phyloP scores from a whole-genome alignment of 2,888 invertebrate genomes.

The Epirrhoe alternata region DNA sequence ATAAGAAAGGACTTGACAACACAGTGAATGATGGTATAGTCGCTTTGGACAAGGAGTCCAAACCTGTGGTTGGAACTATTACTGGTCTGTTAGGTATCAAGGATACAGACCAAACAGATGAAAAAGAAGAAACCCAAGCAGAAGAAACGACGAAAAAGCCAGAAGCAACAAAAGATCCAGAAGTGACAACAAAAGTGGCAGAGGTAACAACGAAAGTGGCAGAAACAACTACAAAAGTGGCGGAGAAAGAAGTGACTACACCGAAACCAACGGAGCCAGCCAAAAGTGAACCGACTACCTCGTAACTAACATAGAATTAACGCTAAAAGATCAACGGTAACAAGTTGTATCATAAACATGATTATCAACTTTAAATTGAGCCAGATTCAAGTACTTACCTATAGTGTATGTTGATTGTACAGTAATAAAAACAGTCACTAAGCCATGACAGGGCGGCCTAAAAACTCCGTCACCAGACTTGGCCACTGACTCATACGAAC shows the following conservation, averaged over 20 bases:
- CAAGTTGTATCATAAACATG: background rate
- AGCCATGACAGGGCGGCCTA: too few relatives aligned
- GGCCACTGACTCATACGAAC: too few relatives aligned
- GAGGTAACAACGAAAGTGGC: slow-evolving; percentile 1
- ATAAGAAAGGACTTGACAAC: slow-evolving; percentile 26
- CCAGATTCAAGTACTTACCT: too few relatives aligned
- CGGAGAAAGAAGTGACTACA: slow-evolving; percentile 8
- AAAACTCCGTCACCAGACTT: too few relatives aligned
- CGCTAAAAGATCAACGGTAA: background rate
- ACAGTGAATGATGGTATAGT: slow-evolving; percentile 23
- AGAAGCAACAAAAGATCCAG: background rate
- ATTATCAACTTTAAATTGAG: too few relatives aligned
- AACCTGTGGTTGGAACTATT: slow-evolving; percentile 27
- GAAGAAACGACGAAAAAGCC: background rate
- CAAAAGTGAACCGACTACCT: slow-evolving; percentile 5
- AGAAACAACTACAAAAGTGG: background rate
- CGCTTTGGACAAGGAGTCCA: slow-evolving; percentile 26
- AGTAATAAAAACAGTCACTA: too few relatives aligned
- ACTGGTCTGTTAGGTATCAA: slow-evolving; percentile 24
- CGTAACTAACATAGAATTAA: background rate
- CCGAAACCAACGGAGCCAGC: slow-evolving; percentile 13
- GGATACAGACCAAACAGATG: background rate
- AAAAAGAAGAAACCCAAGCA: background rate
- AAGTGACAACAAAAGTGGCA: slow-evolving; percentile 6
- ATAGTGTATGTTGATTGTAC: too few relatives aligned